Evolutionary conservation across 1,140 invertebrate species (phyloP).

Genomic region (Lysiphlebus fabarum): DNA sequence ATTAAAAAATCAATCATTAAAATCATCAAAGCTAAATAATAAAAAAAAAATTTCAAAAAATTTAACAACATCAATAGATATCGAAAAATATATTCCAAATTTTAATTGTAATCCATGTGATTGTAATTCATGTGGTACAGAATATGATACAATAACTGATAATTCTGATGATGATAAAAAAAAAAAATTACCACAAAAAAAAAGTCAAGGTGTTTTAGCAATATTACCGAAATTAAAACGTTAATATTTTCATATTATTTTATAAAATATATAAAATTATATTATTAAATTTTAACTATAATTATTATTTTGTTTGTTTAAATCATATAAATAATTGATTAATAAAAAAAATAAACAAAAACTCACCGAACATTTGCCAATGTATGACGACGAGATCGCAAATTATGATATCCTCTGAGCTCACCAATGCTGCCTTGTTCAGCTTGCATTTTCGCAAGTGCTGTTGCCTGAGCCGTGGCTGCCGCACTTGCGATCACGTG

Average conservation of each 20-base stretch:
- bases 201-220: background rate
- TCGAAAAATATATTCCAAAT: background rate
- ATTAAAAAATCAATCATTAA: too few species aligned
- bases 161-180: background rate
- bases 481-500: conserved; percentile 51
- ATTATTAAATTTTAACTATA: background rate
- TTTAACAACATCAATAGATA: background rate
- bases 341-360: too few species aligned
- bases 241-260: too few species aligned
- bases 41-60: background rate
- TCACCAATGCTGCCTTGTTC: conserved; percentile 84
- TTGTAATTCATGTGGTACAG: conserved; percentile 3
- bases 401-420: conserved; percentile 80
- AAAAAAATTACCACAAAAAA: background rate
- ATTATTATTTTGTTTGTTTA: too few species aligned
- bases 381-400: conserved; percentile 78
- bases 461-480: conserved; percentile 50
- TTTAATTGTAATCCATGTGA: conserved; percentile 4
- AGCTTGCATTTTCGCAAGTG: conserved; percentile 74
- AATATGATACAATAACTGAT: background rate
- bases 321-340: too few species aligned
- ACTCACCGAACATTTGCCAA: conserved; percentile 85
- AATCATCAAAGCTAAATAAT: too few species aligned
- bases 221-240: background rate
- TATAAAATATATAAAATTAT: background rate